A percentile compares a stretch with the other conserved stretches of the same genome.
These are phyloP conservation scores for Rachycentron canadum DNA, from an alignment of 2,797 vertebrate genomes.

Conservation along the genomic window DNA sequence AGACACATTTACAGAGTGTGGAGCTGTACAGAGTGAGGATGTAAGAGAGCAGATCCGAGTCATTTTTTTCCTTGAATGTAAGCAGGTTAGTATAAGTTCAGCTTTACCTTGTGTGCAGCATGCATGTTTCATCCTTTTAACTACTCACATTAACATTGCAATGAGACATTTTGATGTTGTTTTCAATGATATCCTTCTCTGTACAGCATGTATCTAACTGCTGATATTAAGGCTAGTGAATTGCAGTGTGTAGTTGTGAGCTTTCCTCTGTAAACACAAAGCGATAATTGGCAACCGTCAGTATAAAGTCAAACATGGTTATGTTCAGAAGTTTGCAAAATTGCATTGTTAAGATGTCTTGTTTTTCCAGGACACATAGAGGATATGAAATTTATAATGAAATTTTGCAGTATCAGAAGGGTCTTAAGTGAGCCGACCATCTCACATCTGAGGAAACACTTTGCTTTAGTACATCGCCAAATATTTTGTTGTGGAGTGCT, in stretches of 20 bases:
- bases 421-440: constrained; percentile 34
- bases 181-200: constrained; percentile 6
- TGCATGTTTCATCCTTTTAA: neutral
- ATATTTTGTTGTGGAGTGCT: constrained; percentile 31
- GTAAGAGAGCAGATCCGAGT: neutral
- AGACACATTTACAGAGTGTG: neutral
- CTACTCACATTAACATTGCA: constrained; percentile 37
- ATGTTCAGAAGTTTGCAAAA: constrained; percentile 7
- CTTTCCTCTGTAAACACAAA: constrained; percentile 33
- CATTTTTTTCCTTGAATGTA: neutral
- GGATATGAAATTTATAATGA: constrained; percentile 25
- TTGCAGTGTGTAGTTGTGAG: constrained; percentile 45
- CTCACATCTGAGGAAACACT: constrained; percentile 34
- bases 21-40: neutral
- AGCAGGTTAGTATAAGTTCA: neutral
- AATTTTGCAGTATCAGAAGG: constrained; percentile 23
- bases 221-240: constrained; percentile 29
- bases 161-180: constrained; percentile 23
- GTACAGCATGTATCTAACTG: constrained; percentile 3
- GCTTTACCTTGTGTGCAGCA: neutral
- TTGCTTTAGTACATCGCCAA: constrained; percentile 28
- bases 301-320: constrained; percentile 39
- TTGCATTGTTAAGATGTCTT: constrained; percentile 2
- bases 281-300: constrained; percentile 51
- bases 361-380: constrained; percentile 31